A percentile compares a stretch with the other conserved stretches of the same genome.
phyloP scores from a whole-genome alignment of 1,140 invertebrate genomes.

The Drosophila melanica region DNA sequence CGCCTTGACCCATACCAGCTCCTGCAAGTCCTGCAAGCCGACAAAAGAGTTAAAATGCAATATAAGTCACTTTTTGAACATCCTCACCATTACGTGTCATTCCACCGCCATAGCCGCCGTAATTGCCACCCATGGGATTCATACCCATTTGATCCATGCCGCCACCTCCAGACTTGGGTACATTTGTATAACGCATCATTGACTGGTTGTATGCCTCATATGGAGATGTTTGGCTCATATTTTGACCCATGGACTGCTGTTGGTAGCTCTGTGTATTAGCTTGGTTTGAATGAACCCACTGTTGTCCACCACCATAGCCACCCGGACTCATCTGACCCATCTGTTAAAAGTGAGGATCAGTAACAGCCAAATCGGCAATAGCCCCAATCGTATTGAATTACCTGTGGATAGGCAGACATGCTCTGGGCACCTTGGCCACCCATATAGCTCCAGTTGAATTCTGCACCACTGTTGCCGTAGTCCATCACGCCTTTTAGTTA shows the following conservation, averaged over 20 bases:
- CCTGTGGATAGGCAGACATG: slow-evolving; percentile 46
- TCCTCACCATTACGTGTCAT: slow-evolving; percentile 47
- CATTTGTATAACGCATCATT: slow-evolving; percentile 43
- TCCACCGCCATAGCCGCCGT: slow-evolving; percentile 20
- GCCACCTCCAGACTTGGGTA: slow-evolving; percentile 4
- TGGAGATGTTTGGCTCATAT: slow-evolving; percentile 11
- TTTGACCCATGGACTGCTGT: neutral
- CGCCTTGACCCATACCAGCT: slow-evolving; percentile 21
- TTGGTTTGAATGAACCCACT: slow-evolving; percentile 69
- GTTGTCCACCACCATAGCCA: slow-evolving; percentile 31
- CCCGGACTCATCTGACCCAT: slow-evolving; percentile 36
- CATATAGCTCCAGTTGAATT: slow-evolving; percentile 50
- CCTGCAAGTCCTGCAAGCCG: slow-evolving; percentile 29
- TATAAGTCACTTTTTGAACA: neutral
- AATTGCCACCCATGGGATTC: slow-evolving; percentile 21
- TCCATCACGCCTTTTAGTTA: slow-evolving; percentile 38
- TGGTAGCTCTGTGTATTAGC: slow-evolving; percentile 13
- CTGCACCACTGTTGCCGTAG: slow-evolving; percentile 40
- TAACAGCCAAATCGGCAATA: too few relatives aligned
- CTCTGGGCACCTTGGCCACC: slow-evolving; percentile 20
- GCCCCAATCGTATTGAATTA: slow-evolving; percentile 1
- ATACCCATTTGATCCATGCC: slow-evolving; percentile 25
- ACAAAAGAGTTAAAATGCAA: neutral
- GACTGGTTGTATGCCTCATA: slow-evolving; percentile 58
- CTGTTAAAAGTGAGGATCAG: neutral